Conservation (phyloP, 2,797 vertebrate species). For the Alcedo quadribrachys region DNA sequence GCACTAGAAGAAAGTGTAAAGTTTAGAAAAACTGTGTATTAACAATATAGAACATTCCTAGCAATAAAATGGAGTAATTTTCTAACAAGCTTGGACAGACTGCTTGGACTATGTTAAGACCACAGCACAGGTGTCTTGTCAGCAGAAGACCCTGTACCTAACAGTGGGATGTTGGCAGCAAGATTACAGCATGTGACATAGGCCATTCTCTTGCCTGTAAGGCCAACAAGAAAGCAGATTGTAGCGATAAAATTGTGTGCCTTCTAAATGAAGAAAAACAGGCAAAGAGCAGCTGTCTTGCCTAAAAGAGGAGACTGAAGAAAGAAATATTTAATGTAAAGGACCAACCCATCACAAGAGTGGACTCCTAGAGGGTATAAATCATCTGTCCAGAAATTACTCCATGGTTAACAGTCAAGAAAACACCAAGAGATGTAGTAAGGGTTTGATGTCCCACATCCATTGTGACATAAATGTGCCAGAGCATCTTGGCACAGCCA, state of each 20-base stretch:
- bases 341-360: not conserved
- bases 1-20: not conserved
- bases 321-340: not conserved
- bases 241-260: rapidly evolving
- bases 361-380: not conserved
- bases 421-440: not conserved
- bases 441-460: not conserved
- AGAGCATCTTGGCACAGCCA: not conserved
- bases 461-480: not conserved
- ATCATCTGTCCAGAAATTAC: not conserved
- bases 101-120: not conserved
- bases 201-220: not conserved
- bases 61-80: not conserved
- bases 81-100: not conserved
- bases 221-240: not conserved
- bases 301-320: not conserved
- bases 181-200: not conserved
- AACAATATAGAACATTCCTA: not conserved
- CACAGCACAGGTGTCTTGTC: not conserved
- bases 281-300: not conserved
- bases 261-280: not conserved
- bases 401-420: not conserved
- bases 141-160: not conserved
- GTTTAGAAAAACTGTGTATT: not conserved
- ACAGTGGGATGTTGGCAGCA: not conserved